These are phyloP conservation scores for Poecilobothrus nobilitatus DNA, from an alignment of 2,888 invertebrate genomes.

Conservation along the genomic window DNA sequence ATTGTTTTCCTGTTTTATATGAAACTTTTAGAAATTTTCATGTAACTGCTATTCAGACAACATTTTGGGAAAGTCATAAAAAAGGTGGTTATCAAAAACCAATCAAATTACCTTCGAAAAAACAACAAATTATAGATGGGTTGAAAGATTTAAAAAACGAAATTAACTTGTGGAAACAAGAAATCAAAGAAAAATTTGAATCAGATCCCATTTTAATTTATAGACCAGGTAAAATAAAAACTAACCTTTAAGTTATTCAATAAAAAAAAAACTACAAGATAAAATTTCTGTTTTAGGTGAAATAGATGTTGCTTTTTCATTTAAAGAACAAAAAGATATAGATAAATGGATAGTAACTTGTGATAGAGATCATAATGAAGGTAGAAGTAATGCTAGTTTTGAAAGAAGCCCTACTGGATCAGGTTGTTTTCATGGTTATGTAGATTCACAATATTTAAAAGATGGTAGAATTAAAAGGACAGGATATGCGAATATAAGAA, in stretches of 20 bases:
- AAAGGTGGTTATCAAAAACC: constrained; percentile 38
- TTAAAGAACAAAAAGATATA: constrained; percentile 54
- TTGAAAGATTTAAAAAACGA: constrained; percentile 59
- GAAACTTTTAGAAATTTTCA: constrained; percentile 26
- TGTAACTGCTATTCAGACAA: constrained; percentile 31
- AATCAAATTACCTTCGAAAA: constrained; percentile 40
- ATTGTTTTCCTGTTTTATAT: neutral
- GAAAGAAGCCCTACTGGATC: constrained; percentile 59
- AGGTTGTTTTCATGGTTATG: constrained; percentile 62
- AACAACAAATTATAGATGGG: constrained; percentile 54
- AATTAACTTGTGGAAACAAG: constrained; percentile 55
- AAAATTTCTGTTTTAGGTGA: constrained; percentile 48
- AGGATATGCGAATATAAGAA: constrained; percentile 75
- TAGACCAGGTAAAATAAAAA: constrained; percentile 44
- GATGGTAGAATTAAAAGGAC: constrained; percentile 70
- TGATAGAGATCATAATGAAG: constrained; percentile 76
- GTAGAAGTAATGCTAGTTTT: constrained; percentile 61
- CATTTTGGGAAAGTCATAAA: constrained; percentile 42
- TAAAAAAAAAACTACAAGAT: too few species aligned
- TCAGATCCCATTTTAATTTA: constrained; percentile 52
- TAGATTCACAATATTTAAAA: constrained; percentile 62
- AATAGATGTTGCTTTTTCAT: constrained; percentile 65
- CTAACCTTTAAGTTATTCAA: neutral
- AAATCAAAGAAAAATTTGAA: constrained; percentile 56
- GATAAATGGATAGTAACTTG: constrained; percentile 64